Evolutionary conservation across 2,113 vertebrate species (phyloP).

Genomic region (Antechinus stuartii): DNA sequence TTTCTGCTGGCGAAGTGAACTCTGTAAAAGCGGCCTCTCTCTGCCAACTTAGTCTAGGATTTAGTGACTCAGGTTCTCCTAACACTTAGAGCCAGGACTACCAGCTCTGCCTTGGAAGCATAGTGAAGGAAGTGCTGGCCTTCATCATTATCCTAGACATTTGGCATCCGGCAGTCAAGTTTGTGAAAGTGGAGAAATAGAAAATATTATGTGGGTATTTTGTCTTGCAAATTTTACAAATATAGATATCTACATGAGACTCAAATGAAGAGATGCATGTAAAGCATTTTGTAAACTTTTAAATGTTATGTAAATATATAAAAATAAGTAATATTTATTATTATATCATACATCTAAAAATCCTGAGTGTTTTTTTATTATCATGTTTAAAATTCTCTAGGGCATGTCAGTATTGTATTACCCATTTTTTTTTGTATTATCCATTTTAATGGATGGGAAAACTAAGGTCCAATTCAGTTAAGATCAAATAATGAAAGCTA

Average conservation of each 20-base stretch:
- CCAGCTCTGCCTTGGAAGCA: constrained; percentile 67
- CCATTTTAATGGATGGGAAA: neutral
- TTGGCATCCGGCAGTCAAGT: constrained; percentile 67
- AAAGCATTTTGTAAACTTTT: neutral
- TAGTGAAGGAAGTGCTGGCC: constrained; percentile 70
- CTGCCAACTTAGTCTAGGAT: constrained; percentile 66
- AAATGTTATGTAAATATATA: neutral
- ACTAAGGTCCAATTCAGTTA: neutral
- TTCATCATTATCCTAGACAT: constrained; percentile 70
- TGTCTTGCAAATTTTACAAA: constrained; percentile 58
- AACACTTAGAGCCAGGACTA: constrained; percentile 68
- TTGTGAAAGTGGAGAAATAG: constrained; percentile 60
- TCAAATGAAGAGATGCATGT: neutral
- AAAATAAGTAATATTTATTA: neutral
- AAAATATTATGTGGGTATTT: constrained; percentile 48
- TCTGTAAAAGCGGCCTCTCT: constrained; percentile 45
- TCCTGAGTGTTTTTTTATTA: constrained; percentile 30
- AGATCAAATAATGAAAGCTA: neutral
- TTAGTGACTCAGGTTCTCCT: constrained; percentile 67
- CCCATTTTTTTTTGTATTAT: neutral
- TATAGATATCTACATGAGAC: constrained; percentile 29
- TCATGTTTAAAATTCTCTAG: constrained; percentile 49
- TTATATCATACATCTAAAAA: constrained; percentile 57
- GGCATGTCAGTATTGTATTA: constrained; percentile 8
- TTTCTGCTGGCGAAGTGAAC: constrained; percentile 49